phyloP scores from a whole-genome alignment of 1,140 invertebrate genomes.

The Plectus sambesii region DNA sequence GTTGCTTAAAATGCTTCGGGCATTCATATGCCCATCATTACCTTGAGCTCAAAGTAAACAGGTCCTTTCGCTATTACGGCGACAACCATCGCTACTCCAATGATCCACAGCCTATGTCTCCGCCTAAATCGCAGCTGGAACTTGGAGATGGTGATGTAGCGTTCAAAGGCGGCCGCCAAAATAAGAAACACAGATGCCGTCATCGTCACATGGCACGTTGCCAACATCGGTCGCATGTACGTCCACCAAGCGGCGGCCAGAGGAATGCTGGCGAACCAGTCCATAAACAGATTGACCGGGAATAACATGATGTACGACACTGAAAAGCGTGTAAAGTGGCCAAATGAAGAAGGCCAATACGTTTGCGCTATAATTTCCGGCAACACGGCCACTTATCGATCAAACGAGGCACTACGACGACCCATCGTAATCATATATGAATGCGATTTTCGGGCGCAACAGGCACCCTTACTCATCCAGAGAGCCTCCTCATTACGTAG shows the following conservation, averaged over 20 bases:
- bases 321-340: too few species aligned
- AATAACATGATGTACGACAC: conserved; percentile 39
- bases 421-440: too few species aligned
- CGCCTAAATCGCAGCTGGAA: conserved; percentile 27
- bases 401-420: too few species aligned
- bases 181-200: conserved; percentile 35
- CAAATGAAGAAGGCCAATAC: too few species aligned
- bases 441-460: too few species aligned
- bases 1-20: too few species aligned
- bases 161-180: conserved; percentile 36
- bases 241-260: conserved; percentile 32
- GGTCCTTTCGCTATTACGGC: conserved; percentile 34
- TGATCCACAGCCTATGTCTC: conserved; percentile 20
- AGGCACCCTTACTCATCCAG: too few species aligned
- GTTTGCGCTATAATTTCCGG: too few species aligned
- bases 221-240: conserved; percentile 30
- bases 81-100: conserved; percentile 22
- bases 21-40: too few species aligned
- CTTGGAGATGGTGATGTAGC: conserved; percentile 38
- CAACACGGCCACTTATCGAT: too few species aligned
- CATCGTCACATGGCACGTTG: conserved; percentile 37
- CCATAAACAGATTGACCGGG: conserved; percentile 37
- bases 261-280: conserved; percentile 33
- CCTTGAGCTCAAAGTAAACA: conserved; percentile 37
- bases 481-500: too few species aligned